Evolutionary conservation across 2,888 invertebrate species (phyloP), one percentile per base, ranked within the genome.

Genomic region (Eupeodes luniger): DNA sequence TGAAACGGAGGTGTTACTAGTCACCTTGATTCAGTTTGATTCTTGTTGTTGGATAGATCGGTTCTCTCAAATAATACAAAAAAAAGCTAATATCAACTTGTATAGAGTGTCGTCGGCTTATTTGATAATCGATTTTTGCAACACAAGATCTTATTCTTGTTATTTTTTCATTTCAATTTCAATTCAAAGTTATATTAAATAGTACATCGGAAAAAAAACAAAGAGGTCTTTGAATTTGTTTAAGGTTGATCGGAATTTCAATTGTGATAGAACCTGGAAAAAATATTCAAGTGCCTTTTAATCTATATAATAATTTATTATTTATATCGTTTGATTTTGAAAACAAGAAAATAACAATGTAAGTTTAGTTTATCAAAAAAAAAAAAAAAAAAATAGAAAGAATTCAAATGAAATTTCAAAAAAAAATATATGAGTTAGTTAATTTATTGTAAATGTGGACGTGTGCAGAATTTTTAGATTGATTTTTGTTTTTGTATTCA

Each of bases 21-120:
- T 81, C 85, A 81, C 88, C 85, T 88, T 81, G 89, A 90, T 90
- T 93, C 92, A 93, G 93, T 93, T 93, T 92, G 91, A 92, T 93
- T 93, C 93, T 93, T 93, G 92, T 91, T 92, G 92, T 93, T 92
- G 93, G 91, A 92, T 93, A 92, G 93, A 92, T 93, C 93, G 93
- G 93, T 93, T 93, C 92, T 93, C 77, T 77, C 80, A 61, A 66
- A 78, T 79, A 14, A 75, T 27, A 27, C 27, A 27, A 59, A 16
- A n/a, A n/a, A 53, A 53, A n/a, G 6, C 53, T n/a, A n/a, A 9
- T 53, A n/a, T 53, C n/a, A 7, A n/a, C 16, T 47, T 44, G 27
- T 69, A 78, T 44, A 62, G 27, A 62, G 27, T 27, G 27, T 27
- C 27, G 47, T 77, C 74, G 78, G 59, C 77, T 76, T 79, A 76